Evolutionary conservation across 1,140 invertebrate species (phyloP), one percentile per base, ranked within the genome.

Genomic region (Drosophila hydei): DNA sequence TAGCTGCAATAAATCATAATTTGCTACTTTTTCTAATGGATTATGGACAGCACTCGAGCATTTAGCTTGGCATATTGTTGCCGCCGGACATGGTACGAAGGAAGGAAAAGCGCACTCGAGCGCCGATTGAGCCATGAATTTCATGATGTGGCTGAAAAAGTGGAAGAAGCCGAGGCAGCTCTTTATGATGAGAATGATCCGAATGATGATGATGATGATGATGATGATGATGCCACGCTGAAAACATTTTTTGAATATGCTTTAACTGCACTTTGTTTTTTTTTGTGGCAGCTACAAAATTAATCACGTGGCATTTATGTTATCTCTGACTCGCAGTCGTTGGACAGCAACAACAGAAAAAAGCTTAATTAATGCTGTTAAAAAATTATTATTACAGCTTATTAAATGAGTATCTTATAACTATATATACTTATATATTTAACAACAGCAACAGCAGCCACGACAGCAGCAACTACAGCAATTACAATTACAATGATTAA

Each of bases 11-110:
- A 87, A 87, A 87, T 87, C 81, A 87, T 87, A 87, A 87, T 87
- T 87, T 87, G 81, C 78, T 81, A 78, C 67, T 72, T 87, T 87
- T 87, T 87, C 81, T 87, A 87, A 87, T 87, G 81, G 83, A 88
- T 88, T 87, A 88, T 78, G 77, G 77, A 72, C 81, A 74, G 72
- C 59, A 72, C 54, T 67, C 30, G 54, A 38, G 12, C 54, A 43
- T 50, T 67, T 59, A 48, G 43, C 54, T 36, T 48, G 55, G 75
- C 75, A 83, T 81, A 81, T 77, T 81, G 79, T 77, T 65, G 64
- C 65, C 33, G 71, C 78, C 68, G 77, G 47, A 68, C 64, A 60
- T 61, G 30, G 19, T 60, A 60, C 30, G 30, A 33, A 12, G 30
- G 30, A 33, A 33, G 48, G 43, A 52, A 59, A 63, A 71, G 63